A percentile compares a stretch with the other conserved stretches of the same genome.
Conservation (phyloP, 2,113 vertebrate genomes). For the Gymnogyps californianus region DNA sequence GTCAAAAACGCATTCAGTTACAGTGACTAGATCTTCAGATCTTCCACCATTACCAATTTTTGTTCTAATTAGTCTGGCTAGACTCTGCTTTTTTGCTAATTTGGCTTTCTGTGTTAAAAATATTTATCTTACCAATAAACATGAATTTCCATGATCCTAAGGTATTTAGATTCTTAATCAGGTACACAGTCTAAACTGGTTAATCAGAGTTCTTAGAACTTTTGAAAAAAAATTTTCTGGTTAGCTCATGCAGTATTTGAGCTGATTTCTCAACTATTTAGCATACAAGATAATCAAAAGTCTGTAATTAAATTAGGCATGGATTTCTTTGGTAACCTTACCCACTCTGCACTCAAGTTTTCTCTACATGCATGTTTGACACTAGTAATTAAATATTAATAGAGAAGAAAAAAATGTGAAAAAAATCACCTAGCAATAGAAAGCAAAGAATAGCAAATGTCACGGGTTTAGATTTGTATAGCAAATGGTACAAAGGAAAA, state of each 20-base stretch:
- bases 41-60: constrained; percentile 13
- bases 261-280: constrained; percentile 49
- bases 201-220: constrained; percentile 57
- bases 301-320: constrained; percentile 58
- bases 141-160: constrained; percentile 62
- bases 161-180: constrained; percentile 65
- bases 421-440: not conserved
- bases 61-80: constrained; percentile 36
- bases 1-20: not conserved
- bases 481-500: not conserved
- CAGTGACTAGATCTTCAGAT: not conserved
- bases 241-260: constrained; percentile 54
- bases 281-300: constrained; percentile 61
- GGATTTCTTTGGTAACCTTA: constrained; percentile 44
- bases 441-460: not conserved
- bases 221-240: constrained; percentile 26
- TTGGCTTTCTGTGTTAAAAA: constrained; percentile 62
- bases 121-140: constrained; percentile 70
- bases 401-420: not conserved
- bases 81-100: constrained; percentile 35
- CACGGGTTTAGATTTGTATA: not conserved
- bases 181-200: constrained; percentile 45
- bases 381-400: constrained; percentile 48
- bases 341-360: constrained; percentile 32
- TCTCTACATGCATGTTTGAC: constrained; percentile 37